A percentile compares a stretch with the other conserved stretches of the same genome.
phyloP scores from a whole-genome alignment of 2,113 vertebrate species.

The Redunca redunca region DNA sequence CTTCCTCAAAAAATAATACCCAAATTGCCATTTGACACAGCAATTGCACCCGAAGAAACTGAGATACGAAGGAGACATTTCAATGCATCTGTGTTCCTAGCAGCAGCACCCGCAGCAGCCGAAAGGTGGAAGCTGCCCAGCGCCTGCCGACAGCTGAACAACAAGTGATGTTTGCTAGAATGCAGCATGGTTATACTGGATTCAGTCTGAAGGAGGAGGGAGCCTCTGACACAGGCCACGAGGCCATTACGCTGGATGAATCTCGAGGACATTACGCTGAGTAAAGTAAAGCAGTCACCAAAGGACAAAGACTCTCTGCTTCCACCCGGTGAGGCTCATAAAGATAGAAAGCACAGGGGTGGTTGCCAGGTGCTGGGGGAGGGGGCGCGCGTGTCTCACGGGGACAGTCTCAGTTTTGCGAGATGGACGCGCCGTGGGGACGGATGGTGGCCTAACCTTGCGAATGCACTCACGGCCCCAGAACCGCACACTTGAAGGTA shows the following conservation, averaged over 20 bases:
- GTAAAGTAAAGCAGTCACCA: background rate
- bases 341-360: accelerated
- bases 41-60: accelerated
- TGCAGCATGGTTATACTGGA: accelerated
- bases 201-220: accelerated
- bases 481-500: background rate
- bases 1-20: background rate
- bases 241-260: accelerated
- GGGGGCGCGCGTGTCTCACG: accelerated
- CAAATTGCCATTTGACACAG: accelerated
- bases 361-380: background rate
- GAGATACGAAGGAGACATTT: background rate
- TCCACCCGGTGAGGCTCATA: accelerated
- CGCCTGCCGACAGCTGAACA: accelerated
- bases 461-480: accelerated
- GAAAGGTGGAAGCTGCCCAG: accelerated
- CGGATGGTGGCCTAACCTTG: accelerated
- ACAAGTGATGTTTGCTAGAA: accelerated
- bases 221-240: accelerated
- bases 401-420: no score
- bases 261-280: accelerated
- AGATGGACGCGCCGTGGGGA: background rate
- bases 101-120: accelerated
- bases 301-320: background rate
- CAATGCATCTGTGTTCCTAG: accelerated